Evolutionary conservation across 2,888 invertebrate species (phyloP).

Genomic region (Oxycera nigricornis): DNA sequence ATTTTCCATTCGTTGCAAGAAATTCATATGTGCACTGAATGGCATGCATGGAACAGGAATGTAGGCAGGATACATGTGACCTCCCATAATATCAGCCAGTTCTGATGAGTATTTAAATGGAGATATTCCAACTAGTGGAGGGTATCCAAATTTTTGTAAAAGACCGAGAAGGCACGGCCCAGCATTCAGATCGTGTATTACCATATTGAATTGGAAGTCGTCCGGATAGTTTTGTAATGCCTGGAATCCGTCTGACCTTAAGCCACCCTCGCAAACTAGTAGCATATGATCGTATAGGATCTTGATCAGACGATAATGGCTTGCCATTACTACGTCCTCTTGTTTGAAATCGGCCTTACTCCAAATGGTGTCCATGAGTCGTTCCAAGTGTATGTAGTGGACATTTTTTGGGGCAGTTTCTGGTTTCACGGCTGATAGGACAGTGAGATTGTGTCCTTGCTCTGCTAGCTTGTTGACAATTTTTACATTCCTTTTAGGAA

Average conservation of each 20-base stretch:
- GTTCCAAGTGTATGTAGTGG: conserved; percentile 46
- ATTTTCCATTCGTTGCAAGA: conserved; percentile 14
- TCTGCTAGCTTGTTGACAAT: conserved; percentile 42
- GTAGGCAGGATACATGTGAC: conserved; percentile 49
- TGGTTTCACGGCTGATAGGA: conserved; percentile 42
- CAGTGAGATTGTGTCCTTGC: conserved; percentile 48
- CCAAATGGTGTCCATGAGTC: conserved; percentile 25
- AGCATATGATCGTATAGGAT: neutral
- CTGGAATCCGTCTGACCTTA: conserved; percentile 51
- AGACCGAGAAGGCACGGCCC: conserved; percentile 52
- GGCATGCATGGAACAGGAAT: conserved; percentile 44
- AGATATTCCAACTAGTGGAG: conserved; percentile 51
- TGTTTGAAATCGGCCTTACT: neutral
- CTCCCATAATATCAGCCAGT: conserved; percentile 45
- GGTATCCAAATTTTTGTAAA: conserved; percentile 53
- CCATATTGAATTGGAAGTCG: conserved; percentile 54
- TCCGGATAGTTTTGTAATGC: conserved; percentile 52
- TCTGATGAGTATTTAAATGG: conserved; percentile 49
- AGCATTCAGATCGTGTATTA: conserved; percentile 52
- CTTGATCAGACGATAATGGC: neutral
- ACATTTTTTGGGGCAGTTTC: conserved; percentile 40
- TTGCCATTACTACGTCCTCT: neutral
- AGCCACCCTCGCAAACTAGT: conserved; percentile 39
- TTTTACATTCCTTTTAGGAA: conserved; percentile 43
- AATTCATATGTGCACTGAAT: neutral